A percentile compares a stretch with the other conserved stretches of the same genome.
Conservation (phyloP, 2,113 vertebrate genomes). For the Serinus canaria region DNA sequence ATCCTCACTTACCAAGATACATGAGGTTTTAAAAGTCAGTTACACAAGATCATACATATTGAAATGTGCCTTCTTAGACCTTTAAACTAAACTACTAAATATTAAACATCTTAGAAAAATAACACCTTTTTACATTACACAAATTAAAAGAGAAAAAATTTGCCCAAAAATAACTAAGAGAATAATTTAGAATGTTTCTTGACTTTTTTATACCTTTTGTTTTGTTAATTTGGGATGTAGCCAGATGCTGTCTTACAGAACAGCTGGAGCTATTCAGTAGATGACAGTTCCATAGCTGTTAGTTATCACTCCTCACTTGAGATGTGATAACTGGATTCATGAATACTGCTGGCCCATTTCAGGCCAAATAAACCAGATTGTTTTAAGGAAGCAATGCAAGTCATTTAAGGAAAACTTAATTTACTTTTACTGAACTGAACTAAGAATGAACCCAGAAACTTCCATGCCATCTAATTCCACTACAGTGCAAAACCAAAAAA, state of each 20-base stretch:
- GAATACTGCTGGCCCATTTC: slow-evolving; percentile 15
- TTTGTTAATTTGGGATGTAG: background rate
- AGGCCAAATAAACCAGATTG: slow-evolving; percentile 35
- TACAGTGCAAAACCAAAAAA: background rate
- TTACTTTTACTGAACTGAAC: slow-evolving; percentile 24
- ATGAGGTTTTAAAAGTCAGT: background rate
- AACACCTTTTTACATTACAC: background rate
- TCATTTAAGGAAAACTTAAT: slow-evolving; percentile 1
- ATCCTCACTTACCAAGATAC: background rate
- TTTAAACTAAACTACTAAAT: background rate
- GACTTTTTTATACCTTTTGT: background rate
- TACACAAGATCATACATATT: background rate
- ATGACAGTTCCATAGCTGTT: slow-evolving; percentile 13
- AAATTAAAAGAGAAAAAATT: background rate
- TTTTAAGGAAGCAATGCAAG: background rate
- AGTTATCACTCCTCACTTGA: slow-evolving; percentile 28
- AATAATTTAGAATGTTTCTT: background rate
- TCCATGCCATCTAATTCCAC: background rate
- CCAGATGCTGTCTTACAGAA: slow-evolving; percentile 25
- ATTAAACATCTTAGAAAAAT: background rate
- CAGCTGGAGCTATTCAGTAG: slow-evolving; percentile 39
- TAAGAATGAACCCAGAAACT: slow-evolving; percentile 24
- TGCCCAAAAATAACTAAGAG: background rate
- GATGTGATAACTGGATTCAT: slow-evolving; percentile 26
- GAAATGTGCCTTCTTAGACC: background rate